Evolutionary conservation across 2,797 vertebrate species (phyloP).

Genomic region (Toxotes lorentzi): DNA sequence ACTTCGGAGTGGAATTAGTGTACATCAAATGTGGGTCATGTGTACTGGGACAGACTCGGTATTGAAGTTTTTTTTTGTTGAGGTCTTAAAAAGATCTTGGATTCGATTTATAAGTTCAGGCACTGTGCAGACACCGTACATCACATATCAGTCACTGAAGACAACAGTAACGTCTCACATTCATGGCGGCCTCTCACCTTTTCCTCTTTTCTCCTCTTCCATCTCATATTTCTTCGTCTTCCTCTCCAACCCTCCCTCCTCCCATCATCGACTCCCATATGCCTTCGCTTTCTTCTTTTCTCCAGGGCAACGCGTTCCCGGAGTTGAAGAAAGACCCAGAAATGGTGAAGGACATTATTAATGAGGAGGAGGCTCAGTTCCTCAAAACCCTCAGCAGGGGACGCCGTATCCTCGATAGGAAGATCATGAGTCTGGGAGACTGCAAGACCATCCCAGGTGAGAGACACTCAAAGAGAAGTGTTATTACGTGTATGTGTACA

Average conservation of each 20-base stretch:
- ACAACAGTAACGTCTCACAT: not conserved
- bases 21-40: not conserved
- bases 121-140: not conserved
- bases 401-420: slow-evolving; percentile 95
- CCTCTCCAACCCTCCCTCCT: not conserved
- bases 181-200: not conserved
- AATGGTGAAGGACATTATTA: slow-evolving; percentile 96
- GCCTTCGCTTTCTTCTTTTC: not conserved
- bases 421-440: slow-evolving; percentile 94
- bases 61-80: not conserved
- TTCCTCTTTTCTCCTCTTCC: not conserved
- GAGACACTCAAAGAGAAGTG: not conserved
- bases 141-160: not conserved
- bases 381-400: slow-evolving; percentile 98
- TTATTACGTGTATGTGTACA: too few relatives aligned
- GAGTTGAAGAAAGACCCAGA: slow-evolving; percentile 97
- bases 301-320: slow-evolving; percentile 95
- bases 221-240: not conserved
- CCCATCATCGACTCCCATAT: slow-evolving; percentile 9
- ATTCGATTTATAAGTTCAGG: not conserved
- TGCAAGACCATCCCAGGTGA: slow-evolving; percentile 93
- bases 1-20: not conserved
- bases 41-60: not conserved
- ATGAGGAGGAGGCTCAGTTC: slow-evolving; percentile 97
- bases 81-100: too few relatives aligned